Percentiles rank a stretch among this genome's conserved stretches.
Conservation (phyloP, 2,797 vertebrate species). For the Syngnathus rostellatus region DNA sequence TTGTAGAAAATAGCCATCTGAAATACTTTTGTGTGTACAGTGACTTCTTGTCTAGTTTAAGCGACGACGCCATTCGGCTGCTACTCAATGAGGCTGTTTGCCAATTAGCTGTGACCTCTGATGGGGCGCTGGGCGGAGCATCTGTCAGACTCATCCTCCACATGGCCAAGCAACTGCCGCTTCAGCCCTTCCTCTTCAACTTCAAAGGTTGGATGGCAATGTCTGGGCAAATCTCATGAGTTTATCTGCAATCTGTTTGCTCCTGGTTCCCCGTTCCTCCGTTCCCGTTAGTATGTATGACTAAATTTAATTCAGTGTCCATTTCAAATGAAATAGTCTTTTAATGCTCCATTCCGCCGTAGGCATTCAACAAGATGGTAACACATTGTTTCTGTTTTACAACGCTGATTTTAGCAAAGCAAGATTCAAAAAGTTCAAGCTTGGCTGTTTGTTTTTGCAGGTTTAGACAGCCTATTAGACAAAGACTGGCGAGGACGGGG, state of each 20-base stretch:
- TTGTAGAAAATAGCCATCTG: not conserved
- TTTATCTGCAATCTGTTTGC: not conserved
- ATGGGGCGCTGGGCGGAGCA: slow-evolving; percentile 72
- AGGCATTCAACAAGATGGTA: too few species aligned
- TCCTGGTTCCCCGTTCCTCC: not conserved
- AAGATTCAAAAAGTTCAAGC: not conserved
- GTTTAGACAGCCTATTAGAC: slow-evolving; percentile 71
- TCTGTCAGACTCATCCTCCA: slow-evolving; percentile 73
- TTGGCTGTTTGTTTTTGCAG: slow-evolving; percentile 41
- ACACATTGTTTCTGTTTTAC: too few species aligned
- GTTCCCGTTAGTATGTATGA: not conserved
- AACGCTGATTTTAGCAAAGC: too few species aligned
- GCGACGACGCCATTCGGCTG: slow-evolving; percentile 59
- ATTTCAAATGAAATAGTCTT: too few species aligned
- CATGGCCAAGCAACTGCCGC: slow-evolving; percentile 63
- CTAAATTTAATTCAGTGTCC: too few species aligned
- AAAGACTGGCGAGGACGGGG: slow-evolving; percentile 84
- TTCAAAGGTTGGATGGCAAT: slow-evolving; percentile 76
- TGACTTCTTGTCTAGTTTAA: slow-evolving; percentile 63
- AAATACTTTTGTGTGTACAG: slow-evolving; percentile 46
- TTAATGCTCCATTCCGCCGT: too few species aligned
- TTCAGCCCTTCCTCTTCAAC: slow-evolving; percentile 57
- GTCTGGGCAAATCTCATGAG: not conserved
- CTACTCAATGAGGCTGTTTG: slow-evolving; percentile 84
- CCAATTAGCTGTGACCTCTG: slow-evolving; percentile 78